These are phyloP conservation scores for Aptenodytes patagonicus DNA, from an alignment of 2,113 vertebrate genomes.

Conservation along the genomic window DNA sequence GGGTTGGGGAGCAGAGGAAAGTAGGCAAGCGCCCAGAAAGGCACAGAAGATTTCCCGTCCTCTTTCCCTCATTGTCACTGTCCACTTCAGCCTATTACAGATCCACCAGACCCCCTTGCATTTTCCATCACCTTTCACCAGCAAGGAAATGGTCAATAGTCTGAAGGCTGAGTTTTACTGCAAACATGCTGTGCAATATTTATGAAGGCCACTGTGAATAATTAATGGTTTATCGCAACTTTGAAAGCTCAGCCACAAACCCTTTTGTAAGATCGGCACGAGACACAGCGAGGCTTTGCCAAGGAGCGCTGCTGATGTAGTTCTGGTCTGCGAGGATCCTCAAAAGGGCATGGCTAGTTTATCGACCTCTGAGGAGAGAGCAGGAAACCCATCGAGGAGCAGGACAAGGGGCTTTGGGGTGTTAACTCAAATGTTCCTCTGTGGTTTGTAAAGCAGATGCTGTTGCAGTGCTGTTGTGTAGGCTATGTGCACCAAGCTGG, in stretches of 20 bases:
- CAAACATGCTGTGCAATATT: constrained; percentile 44
- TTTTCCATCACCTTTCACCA: background rate
- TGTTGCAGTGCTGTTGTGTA: background rate
- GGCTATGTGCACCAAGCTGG: background rate
- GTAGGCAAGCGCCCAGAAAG: background rate
- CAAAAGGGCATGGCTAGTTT: background rate
- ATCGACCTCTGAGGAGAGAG: background rate
- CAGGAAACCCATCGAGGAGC: background rate
- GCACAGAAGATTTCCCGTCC: background rate
- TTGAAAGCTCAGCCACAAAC: constrained; percentile 7
- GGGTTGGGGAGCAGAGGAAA: background rate
- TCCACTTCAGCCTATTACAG: background rate
- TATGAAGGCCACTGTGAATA: constrained; percentile 64
- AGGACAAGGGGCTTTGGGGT: background rate
- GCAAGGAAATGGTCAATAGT: background rate
- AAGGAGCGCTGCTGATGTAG: background rate
- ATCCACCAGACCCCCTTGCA: background rate
- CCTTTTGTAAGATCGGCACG: background rate
- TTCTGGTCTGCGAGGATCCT: background rate
- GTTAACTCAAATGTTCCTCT: background rate
- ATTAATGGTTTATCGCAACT: constrained; percentile 46
- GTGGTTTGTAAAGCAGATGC: background rate
- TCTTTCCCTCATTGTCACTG: background rate
- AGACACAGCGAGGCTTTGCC: background rate
- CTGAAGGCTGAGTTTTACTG: background rate